Conservation (phyloP, 2,888 invertebrate genomes). For the Imbricaverruca yamaguchii region DNA sequence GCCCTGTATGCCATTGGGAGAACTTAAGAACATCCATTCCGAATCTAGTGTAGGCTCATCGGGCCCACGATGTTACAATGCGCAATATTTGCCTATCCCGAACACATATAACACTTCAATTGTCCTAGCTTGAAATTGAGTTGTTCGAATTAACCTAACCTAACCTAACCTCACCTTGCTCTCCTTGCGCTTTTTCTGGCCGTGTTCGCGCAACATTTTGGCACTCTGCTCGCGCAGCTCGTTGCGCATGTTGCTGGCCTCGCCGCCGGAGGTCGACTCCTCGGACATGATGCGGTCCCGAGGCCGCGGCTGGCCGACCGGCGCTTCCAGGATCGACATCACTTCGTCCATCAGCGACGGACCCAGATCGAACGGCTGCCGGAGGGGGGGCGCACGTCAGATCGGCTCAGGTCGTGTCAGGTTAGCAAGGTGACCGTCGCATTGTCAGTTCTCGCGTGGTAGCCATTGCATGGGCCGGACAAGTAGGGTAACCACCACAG, state of each 20-base stretch:
- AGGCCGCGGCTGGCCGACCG: constrained; percentile 35
- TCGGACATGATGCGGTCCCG: constrained; percentile 26
- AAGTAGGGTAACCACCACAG: too few relatives aligned
- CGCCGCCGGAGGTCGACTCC: constrained; percentile 18
- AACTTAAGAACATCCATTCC: too few relatives aligned
- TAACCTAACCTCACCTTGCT: constrained; percentile 18
- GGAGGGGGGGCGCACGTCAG: not conserved
- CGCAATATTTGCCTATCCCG: too few relatives aligned
- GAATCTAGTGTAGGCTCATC: too few relatives aligned
- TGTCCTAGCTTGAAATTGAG: too few relatives aligned
- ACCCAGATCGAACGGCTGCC: constrained; percentile 52
- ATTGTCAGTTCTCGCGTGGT: too few relatives aligned
- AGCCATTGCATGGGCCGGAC: too few relatives aligned
- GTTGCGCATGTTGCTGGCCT: constrained; percentile 23
- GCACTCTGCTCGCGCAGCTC: constrained; percentile 22
- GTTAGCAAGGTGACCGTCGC: too few relatives aligned
- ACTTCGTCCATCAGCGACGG: constrained; percentile 85
- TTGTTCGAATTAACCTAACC: too few relatives aligned
- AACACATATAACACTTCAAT: too few relatives aligned
- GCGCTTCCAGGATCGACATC: constrained; percentile 46
- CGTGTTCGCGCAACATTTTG: not conserved
- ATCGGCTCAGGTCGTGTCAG: not conserved
- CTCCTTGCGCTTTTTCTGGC: constrained; percentile 14
- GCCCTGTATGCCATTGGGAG: too few relatives aligned
- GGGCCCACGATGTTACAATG: too few relatives aligned